Conservation (phyloP, 92 coral and sea anemone genomes). For the Porites evermanni region DNA sequence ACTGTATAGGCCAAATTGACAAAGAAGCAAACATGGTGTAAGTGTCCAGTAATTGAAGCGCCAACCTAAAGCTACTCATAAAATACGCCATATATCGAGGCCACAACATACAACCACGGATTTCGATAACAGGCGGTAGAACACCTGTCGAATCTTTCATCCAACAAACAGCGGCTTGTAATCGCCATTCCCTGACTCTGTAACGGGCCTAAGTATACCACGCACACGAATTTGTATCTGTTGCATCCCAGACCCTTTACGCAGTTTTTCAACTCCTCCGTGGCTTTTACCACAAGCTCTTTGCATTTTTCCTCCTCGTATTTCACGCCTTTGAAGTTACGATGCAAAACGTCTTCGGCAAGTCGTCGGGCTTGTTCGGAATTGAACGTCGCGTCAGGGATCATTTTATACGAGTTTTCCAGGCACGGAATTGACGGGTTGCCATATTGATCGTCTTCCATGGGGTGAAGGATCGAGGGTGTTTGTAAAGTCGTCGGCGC, state of each 20-base stretch:
- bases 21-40: no score
- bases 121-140: constrained; percentile 66
- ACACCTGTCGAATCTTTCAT: constrained; percentile 72
- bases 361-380: constrained; percentile 43
- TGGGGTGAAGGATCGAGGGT: not conserved
- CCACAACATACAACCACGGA: constrained; percentile 71
- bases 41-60: no score
- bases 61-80: constrained; percentile 36
- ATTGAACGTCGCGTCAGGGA: constrained; percentile 49
- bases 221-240: constrained; percentile 74
- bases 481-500: not conserved
- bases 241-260: constrained; percentile 69
- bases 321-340: constrained; percentile 31
- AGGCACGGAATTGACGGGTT: not conserved
- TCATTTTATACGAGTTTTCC: constrained; percentile 66
- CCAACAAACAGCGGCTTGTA: constrained; percentile 81
- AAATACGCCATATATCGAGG: constrained; percentile 66
- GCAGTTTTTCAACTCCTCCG: constrained; percentile 70
- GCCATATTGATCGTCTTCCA: not conserved
- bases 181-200: constrained; percentile 74
- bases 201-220: constrained; percentile 67
- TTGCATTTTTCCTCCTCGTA: constrained; percentile 62
- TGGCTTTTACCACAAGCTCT: constrained; percentile 57
- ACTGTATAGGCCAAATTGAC: no score
- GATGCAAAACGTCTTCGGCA: constrained; percentile 38